These are phyloP conservation scores for Podarcis lilfordi DNA, from an alignment of 2,797 vertebrate species.

Conservation along the genomic window DNA sequence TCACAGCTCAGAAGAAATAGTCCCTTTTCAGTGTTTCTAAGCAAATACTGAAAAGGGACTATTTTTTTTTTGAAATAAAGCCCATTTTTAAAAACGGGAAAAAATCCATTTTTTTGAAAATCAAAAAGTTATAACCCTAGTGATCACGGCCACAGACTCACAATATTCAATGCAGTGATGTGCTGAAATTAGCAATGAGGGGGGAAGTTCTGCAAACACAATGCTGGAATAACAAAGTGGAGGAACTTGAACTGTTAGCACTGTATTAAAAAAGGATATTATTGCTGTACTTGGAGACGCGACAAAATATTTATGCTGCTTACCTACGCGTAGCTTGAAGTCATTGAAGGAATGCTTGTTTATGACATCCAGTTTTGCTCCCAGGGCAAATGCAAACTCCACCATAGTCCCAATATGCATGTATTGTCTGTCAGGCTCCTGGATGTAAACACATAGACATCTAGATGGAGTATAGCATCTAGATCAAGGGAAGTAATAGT, in stretches of 20 bases:
- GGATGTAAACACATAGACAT: constrained; percentile 34
- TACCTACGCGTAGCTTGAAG: constrained; percentile 95
- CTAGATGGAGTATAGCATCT: too few species aligned
- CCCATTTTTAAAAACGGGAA: too few species aligned
- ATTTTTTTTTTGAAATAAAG: too few species aligned
- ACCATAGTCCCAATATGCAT: constrained; percentile 98
- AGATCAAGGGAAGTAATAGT: too few species aligned
- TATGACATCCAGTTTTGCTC: constrained; percentile 94
- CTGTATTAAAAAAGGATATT: not conserved
- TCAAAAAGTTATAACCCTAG: too few species aligned
- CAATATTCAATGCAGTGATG: not conserved
- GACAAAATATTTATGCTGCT: constrained; percentile 49
- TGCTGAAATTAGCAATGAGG: not conserved
- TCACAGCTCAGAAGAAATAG: too few species aligned
- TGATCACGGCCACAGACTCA: too few species aligned
- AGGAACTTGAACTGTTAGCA: not conserved
- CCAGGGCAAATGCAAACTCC: constrained; percentile 96
- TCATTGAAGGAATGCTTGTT: constrained; percentile 99
- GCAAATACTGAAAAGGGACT: too few species aligned
- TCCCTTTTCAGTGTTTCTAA: too few species aligned
- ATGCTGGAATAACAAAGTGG: not conserved
- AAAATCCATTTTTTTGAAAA: too few species aligned
- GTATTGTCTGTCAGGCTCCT: constrained; percentile 96
- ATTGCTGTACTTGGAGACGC: not conserved
- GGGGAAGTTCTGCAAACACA: not conserved